These are phyloP conservation scores for Sardina pilchardus DNA, from an alignment of 2,113 vertebrate genomes.

Conservation along the genomic window DNA sequence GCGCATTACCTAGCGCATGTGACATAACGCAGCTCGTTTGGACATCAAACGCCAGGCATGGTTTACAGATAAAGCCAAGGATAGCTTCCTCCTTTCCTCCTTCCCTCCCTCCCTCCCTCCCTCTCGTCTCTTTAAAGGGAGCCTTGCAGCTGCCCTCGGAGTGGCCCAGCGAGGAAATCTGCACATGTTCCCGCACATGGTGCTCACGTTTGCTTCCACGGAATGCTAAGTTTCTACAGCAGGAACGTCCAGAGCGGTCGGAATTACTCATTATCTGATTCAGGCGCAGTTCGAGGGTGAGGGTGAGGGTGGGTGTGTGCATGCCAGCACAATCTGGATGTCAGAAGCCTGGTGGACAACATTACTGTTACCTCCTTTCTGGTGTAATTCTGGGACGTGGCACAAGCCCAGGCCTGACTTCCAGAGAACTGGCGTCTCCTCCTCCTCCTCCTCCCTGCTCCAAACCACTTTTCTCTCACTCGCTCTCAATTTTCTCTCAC, in stretches of 20 bases:
- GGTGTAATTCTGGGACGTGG: not conserved
- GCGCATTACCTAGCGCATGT: not conserved
- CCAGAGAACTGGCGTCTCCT: not conserved
- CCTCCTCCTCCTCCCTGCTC: slow-evolving; percentile 1
- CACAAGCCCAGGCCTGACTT: slow-evolving; percentile 3
- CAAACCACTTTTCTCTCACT: slow-evolving; percentile 12
- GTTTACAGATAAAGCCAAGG: not conserved
- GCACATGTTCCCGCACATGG: not conserved
- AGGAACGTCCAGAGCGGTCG: not conserved
- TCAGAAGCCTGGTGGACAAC: not conserved
- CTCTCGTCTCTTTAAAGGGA: not conserved
- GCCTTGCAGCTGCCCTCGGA: not conserved
- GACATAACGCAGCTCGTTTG: not conserved
- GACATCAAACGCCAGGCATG: not conserved
- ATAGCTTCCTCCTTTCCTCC: not conserved
- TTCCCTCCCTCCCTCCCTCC: not conserved
- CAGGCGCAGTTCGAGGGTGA: not conserved
- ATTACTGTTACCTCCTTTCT: not conserved
- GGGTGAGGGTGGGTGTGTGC: not conserved
- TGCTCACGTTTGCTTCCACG: not conserved
- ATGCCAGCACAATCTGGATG: not conserved
- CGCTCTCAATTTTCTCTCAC: not conserved
- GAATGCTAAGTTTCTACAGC: not conserved
- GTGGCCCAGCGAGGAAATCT: not conserved
- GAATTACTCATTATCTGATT: not conserved